A percentile compares a stretch with the other conserved stretches of the same genome.
Evolutionary conservation across 2,797 vertebrate genomes (phyloP).

Genomic region (Nannoperca obscura): DNA sequence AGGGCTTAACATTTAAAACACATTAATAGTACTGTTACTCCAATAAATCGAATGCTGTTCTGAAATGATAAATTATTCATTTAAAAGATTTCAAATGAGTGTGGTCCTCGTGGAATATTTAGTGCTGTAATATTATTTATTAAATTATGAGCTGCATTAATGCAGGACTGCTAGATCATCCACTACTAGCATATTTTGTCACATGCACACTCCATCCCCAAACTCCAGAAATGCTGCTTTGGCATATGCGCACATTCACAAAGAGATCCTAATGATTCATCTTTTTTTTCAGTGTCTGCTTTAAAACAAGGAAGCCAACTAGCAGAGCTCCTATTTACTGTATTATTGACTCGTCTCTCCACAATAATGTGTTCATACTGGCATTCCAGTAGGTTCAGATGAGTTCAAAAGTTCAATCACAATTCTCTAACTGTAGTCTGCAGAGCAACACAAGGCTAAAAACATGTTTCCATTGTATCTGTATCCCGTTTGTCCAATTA

Average conservation of each 20-base stretch:
- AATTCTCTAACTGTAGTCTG: slow-evolving; percentile 6
- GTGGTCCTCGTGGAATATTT: slow-evolving; percentile 17
- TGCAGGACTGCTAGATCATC: neutral
- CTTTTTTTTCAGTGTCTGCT: neutral
- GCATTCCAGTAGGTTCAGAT: slow-evolving; percentile 30
- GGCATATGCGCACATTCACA: neutral
- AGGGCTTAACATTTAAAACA: neutral
- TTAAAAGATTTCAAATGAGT: neutral
- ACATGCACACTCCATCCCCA: neutral
- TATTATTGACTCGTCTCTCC: neutral
- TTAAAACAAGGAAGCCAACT: neutral
- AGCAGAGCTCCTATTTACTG: neutral
- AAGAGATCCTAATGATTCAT: slow-evolving; percentile 5
- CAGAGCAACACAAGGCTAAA: slow-evolving; percentile 5
- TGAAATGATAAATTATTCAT: slow-evolving; percentile 23
- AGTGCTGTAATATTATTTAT: slow-evolving; percentile 30
- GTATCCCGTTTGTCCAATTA: slow-evolving; percentile 57
- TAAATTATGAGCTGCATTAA: neutral
- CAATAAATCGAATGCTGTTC: slow-evolving; percentile 2
- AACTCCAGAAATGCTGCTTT: neutral
- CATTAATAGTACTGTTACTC: neutral
- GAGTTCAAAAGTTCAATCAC: slow-evolving; percentile 65
- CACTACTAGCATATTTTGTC: neutral
- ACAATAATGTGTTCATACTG: slow-evolving; percentile 19
- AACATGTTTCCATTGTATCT: slow-evolving; percentile 25